Conservation (phyloP, 92 coral and sea anemone species). For the Actinostola sp. region DNA sequence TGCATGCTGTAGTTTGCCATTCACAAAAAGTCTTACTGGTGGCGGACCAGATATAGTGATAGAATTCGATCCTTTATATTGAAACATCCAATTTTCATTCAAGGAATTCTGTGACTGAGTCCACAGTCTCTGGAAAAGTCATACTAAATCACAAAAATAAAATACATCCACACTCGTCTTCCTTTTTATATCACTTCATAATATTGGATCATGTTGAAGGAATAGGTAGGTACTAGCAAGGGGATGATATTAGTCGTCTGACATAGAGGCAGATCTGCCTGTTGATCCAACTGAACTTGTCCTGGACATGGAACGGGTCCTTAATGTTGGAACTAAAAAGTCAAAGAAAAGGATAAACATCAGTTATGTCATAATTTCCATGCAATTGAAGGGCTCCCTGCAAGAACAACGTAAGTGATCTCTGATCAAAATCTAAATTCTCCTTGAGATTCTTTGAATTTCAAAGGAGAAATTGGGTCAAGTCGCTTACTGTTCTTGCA, state of each 20-base stretch:
- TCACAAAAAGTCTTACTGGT: background rate
- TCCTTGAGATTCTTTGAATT: too few relatives aligned
- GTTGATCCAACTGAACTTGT: conserved; percentile 82
- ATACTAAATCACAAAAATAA: conserved; percentile 2
- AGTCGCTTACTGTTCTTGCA: too few relatives aligned
- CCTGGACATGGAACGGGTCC: conserved; percentile 99
- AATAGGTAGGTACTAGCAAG: background rate
- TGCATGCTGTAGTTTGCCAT: too few relatives aligned
- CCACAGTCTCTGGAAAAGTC: background rate
- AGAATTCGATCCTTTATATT: background rate
- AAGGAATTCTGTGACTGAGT: conserved; percentile 1
- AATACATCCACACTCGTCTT: background rate
- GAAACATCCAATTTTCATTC: background rate
- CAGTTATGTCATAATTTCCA: background rate
- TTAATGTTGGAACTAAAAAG: conserved; percentile 97
- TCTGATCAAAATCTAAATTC: too few relatives aligned
- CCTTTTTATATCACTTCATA: background rate
- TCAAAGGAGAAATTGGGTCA: too few relatives aligned
- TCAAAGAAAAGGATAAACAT: background rate
- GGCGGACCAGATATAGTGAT: background rate
- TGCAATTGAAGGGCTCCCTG: too few relatives aligned
- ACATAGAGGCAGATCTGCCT: conserved; percentile 59
- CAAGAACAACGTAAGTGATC: too few relatives aligned
- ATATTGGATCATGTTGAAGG: background rate
- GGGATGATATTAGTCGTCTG: conserved; percentile 25